Evolutionary conservation across 2,888 invertebrate species (phyloP), one percentile per base, ranked within the genome.

Genomic region (Herminia tarsipennalis): DNA sequence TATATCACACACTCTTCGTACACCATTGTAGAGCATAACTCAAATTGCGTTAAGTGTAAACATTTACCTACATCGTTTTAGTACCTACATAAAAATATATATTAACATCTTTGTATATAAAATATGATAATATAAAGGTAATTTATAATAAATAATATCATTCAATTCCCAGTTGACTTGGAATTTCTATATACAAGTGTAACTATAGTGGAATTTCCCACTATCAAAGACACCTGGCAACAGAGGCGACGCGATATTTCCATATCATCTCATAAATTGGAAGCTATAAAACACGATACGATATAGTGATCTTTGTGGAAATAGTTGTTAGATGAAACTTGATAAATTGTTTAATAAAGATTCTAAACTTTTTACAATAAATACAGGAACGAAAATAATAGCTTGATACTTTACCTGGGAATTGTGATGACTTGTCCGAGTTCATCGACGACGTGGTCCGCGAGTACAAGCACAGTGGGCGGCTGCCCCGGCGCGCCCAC

Each of bases 371-470:
- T 28, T 27, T 27, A 41, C 27, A 30, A 22, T 25, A 33, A 43
- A 32, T 8, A 21, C 3, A 17, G 28, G 22, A 27, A 28, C 9
- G 21, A 4, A 20, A 3, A 12, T 17, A n/a, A 40, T 33, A 34
- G 16, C 18, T 8, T 2, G 16, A 12, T 34, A 35, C 57, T 67
- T 86, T 86, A 94, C 94, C 94, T 94, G 83, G 93, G 92, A 73
- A 94, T 94, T 22, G 94, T 93, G 76, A 94, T 93, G 70, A 94
- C 93, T 60, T 93, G 93, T 20, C 93, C 93, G 25, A 94, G 93
- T 78, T 95, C 95, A 56, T 95, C 95, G 42, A 95, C 94, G 27
- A 94, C 94, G 64, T 95, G 92, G 77, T 95, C 95, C 2, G 95
- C 94, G 25, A 95, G 92, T 57, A 95, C 95, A 55, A 95, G 89